These are phyloP conservation scores for Drosophila prostipennis DNA, from an alignment of 2,888 invertebrate species.

Conservation along the genomic window DNA sequence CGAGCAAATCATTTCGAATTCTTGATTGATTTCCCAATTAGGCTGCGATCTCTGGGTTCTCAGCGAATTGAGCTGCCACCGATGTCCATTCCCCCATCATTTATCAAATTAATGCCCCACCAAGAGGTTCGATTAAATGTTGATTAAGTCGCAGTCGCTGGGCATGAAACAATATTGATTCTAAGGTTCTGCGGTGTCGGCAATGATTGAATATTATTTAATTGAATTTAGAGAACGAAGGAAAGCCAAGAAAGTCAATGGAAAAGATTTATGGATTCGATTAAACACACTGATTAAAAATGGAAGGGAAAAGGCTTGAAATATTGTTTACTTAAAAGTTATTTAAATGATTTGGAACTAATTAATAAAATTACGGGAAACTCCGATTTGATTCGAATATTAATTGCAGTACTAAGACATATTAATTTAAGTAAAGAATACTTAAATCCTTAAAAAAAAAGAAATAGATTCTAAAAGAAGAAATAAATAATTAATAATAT, in stretches of 20 bases:
- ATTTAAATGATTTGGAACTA: not conserved
- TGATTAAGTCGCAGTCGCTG: not conserved
- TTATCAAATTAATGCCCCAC: constrained; percentile 10
- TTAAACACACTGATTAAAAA: not conserved
- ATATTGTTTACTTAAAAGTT: not conserved
- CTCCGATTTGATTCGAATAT: not conserved
- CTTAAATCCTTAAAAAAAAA: too few relatives aligned
- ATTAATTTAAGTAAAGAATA: too few relatives aligned
- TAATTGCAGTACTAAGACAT: too few relatives aligned
- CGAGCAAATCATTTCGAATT: not conserved
- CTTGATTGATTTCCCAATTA: constrained; percentile 22
- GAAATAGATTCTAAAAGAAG: too few relatives aligned
- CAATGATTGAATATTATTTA: not conserved
- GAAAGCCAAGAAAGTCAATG: not conserved
- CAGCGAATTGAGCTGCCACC: constrained; percentile 1
- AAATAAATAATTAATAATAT: too few relatives aligned
- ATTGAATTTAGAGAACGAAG: not conserved
- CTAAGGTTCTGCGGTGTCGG: too few relatives aligned
- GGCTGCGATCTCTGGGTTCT: not conserved
- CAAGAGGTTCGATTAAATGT: not conserved
- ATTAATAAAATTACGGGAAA: not conserved
- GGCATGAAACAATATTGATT: not conserved
- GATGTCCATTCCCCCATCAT: constrained; percentile 8
- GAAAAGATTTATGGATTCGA: not conserved
- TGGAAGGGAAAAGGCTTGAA: too few relatives aligned